These are phyloP conservation scores for Anoplopoma fimbria DNA, from an alignment of 2,113 vertebrate species.

Conservation along the genomic window DNA sequence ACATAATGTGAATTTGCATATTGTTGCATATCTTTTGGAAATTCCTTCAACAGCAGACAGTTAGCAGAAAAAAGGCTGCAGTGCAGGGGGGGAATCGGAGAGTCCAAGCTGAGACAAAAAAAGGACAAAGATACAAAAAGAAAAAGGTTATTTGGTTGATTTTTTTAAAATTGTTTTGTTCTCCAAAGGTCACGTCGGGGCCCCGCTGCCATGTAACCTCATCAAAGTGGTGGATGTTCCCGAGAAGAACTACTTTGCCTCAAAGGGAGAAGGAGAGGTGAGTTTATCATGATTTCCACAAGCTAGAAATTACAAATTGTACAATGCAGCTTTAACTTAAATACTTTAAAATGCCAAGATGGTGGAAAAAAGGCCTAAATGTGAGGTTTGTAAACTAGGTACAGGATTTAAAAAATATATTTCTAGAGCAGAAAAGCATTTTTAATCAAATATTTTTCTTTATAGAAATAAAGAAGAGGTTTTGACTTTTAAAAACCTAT, in stretches of 20 bases:
- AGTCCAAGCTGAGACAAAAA: not conserved
- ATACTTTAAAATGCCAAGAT: not conserved
- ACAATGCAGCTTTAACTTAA: not conserved
- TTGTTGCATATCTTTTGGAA: too few relatives aligned
- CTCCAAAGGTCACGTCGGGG: constrained; percentile 93
- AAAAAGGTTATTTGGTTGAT: too few relatives aligned
- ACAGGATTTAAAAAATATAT: not conserved
- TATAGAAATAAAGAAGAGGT: too few relatives aligned
- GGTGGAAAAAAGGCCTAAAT: not conserved
- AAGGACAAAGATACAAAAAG: too few relatives aligned
- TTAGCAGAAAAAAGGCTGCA: too few relatives aligned
- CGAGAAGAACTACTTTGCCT: constrained; percentile 96
- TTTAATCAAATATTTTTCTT: too few relatives aligned
- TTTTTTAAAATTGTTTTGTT: not conserved
- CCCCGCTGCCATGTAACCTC: constrained; percentile 95
- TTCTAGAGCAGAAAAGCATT: not conserved
- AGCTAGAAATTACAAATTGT: too few relatives aligned
- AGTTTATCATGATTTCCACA: too few relatives aligned
- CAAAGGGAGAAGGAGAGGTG: constrained; percentile 97
- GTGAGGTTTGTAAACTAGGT: not conserved
- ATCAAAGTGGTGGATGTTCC: constrained; percentile 95
- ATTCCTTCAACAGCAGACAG: too few relatives aligned
- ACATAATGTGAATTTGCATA: too few relatives aligned
- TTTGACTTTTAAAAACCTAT: too few relatives aligned
- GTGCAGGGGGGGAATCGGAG: too few relatives aligned